phyloP scores from a whole-genome alignment of 64 coral and sea anemone genomes.

The Cladopsammia gracilis region DNA sequence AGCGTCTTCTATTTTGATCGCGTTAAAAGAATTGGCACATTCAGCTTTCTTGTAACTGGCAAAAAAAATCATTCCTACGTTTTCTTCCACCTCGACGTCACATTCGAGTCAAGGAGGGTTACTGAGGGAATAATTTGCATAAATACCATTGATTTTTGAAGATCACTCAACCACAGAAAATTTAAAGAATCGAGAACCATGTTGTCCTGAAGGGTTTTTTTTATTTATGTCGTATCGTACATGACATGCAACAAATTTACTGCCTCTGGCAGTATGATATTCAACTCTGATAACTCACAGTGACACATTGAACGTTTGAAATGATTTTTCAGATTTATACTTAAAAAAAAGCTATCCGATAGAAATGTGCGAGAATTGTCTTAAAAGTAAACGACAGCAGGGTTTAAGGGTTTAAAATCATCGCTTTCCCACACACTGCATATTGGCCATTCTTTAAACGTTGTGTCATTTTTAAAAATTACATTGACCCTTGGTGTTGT shows the following conservation, averaged over 20 bases:
- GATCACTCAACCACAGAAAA: slow-evolving; percentile 15
- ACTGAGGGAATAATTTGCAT: background rate
- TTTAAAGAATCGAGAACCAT: slow-evolving; percentile 5
- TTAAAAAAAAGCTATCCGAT: too few relatives aligned
- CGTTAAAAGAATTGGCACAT: background rate
- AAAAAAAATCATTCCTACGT: background rate
- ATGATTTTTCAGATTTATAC: too few relatives aligned
- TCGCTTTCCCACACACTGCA: background rate
- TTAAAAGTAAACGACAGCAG: too few relatives aligned
- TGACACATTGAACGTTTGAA: too few relatives aligned
- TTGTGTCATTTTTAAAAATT: background rate
- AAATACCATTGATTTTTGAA: background rate
- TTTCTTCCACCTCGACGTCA: background rate
- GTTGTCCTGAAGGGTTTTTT: background rate
- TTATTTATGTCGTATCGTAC: background rate
- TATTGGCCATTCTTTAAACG: background rate
- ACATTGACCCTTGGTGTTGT: too few relatives aligned
- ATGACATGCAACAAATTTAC: background rate
- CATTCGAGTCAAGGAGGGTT: background rate
- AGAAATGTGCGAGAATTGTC: too few relatives aligned
- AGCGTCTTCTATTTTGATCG: background rate
- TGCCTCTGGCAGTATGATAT: background rate
- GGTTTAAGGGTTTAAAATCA: background rate
- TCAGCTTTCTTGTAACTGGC: background rate
- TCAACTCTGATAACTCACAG: too few relatives aligned